Evolutionary conservation across 2,888 invertebrate species (phyloP).

Genomic region (Ecdyonurus torrentis): DNA sequence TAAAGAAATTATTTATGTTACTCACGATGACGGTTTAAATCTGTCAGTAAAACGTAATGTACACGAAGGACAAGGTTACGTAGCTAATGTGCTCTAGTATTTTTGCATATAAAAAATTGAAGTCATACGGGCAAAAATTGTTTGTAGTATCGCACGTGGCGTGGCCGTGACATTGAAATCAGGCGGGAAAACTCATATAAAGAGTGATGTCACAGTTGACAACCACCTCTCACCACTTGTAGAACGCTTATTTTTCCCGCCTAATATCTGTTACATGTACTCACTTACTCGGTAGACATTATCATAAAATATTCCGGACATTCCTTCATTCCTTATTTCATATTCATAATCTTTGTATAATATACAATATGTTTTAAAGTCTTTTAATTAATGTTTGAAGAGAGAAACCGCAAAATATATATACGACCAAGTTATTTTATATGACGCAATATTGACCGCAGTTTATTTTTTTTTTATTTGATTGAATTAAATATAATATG

Average conservation of each 20-base stretch:
- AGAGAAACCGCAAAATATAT: no score
- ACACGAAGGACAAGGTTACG: neutral
- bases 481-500: no score
- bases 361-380: no score
- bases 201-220: neutral
- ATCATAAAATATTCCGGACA: no score
- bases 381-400: no score
- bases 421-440: no score
- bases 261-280: neutral
- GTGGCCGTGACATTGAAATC: neutral
- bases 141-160: neutral
- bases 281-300: neutral
- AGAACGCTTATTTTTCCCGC: neutral
- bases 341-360: no score
- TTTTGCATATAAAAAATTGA: neutral
- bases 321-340: no score
- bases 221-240: neutral
- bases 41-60: neutral
- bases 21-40: neutral
- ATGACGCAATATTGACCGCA: no score
- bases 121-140: neutral
- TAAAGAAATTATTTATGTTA: neutral
- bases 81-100: neutral
- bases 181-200: neutral
- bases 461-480: no score